A percentile compares a stretch with the other conserved stretches of the same genome.
Conservation (phyloP, 2,888 invertebrate species). For the Patella pellucida region DNA sequence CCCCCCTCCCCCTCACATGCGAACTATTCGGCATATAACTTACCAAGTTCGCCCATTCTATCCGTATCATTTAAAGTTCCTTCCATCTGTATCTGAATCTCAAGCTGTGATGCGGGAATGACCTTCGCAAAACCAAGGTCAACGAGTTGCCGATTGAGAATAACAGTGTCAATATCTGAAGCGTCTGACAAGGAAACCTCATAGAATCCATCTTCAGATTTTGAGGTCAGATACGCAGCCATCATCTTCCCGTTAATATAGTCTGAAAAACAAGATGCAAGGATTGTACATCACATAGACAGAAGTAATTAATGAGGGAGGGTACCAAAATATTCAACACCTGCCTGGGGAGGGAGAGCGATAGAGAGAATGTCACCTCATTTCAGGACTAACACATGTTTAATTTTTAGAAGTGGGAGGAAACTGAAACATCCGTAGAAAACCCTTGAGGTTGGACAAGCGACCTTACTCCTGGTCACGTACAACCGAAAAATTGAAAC, state of each 20-base stretch:
- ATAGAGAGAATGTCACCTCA: no score
- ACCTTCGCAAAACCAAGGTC: slow-evolving; percentile 43
- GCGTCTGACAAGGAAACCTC: slow-evolving; percentile 17
- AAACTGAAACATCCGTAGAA: no score
- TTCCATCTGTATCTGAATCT: slow-evolving; percentile 47
- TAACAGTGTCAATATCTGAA: background rate
- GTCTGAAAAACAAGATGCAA: slow-evolving; percentile 27
- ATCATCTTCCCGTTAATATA: slow-evolving; percentile 17
- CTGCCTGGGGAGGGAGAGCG: no score
- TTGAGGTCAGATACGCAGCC: slow-evolving; percentile 42
- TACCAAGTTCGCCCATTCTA: slow-evolving; percentile 25
- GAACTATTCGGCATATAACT: background rate
- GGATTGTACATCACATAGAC: slow-evolving; percentile 19
- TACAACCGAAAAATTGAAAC: no score
- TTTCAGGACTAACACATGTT: no score
- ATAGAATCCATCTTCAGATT: slow-evolving; percentile 45
- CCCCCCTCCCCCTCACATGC: no score
- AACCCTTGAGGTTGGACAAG: no score
- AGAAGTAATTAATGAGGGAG: no score
- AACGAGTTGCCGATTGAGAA: slow-evolving; percentile 35
- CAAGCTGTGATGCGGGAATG: slow-evolving; percentile 45
- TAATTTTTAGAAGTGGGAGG: no score
- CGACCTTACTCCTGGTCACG: no score
- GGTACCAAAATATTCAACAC: no score
- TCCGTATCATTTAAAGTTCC: slow-evolving; percentile 37